Evolutionary conservation across 2,797 vertebrate species (phyloP).

Genomic region (Spondyliosoma cantharus): DNA sequence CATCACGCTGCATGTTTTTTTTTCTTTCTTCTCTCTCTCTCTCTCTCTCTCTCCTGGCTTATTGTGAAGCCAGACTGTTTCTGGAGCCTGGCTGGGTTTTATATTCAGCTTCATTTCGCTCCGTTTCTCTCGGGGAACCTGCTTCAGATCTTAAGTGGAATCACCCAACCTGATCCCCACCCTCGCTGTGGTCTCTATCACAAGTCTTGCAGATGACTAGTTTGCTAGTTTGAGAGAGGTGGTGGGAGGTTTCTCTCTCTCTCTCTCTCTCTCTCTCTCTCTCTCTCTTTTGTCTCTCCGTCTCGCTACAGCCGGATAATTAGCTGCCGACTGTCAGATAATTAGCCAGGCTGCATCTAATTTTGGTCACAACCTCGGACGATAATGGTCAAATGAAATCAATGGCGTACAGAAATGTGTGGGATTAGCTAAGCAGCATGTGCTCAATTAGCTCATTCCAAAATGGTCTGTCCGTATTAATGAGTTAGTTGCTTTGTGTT

Average conservation of each 20-base stretch:
- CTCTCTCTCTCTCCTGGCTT: not conserved
- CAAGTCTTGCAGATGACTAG: constrained; percentile 39
- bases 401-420: constrained; percentile 71
- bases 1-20: constrained; percentile 36
- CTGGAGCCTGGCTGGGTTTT: constrained; percentile 49
- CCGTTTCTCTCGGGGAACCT: constrained; percentile 29
- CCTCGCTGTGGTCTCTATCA: constrained; percentile 41
- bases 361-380: constrained; percentile 81
- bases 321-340: constrained; percentile 80
- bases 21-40: not conserved
- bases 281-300: constrained; percentile 48
- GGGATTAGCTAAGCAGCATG: constrained; percentile 75
- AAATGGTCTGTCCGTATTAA: constrained; percentile 65
- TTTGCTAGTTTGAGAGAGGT: constrained; percentile 33
- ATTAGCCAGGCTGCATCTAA: constrained; percentile 80
- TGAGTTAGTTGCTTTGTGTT: constrained; percentile 58
- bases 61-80: constrained; percentile 21
- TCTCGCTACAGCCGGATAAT: constrained; percentile 73
- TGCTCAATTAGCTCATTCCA: constrained; percentile 72
- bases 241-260: constrained; percentile 36
- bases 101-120: constrained; percentile 46
- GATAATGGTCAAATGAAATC: constrained; percentile 81
- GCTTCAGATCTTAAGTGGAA: constrained; percentile 58
- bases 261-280: constrained; percentile 26
- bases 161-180: constrained; percentile 45